phyloP scores from a whole-genome alignment of 2,888 invertebrate species.

The Pandemis cinnamomeana region DNA sequence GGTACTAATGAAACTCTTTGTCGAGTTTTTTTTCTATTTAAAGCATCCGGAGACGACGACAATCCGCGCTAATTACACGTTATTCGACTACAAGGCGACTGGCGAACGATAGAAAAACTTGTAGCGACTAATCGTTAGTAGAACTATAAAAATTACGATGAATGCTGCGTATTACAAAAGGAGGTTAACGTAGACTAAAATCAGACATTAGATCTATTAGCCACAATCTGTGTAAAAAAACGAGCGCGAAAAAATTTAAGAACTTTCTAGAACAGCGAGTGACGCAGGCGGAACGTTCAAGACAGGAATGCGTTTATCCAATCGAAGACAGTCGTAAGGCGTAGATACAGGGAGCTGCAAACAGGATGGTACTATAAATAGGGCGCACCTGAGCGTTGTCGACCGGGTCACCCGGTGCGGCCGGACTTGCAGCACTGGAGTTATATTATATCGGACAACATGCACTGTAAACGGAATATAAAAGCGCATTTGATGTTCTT shows the following conservation, averaged over 20 bases:
- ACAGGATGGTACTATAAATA: constrained; percentile 50
- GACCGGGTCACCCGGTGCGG: constrained; percentile 49
- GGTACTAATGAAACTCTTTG: constrained; percentile 13
- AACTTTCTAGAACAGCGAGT: constrained; percentile 28
- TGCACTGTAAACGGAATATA: constrained; percentile 15
- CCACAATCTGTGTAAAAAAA: constrained; percentile 1
- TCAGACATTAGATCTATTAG: neutral
- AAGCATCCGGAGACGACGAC: constrained; percentile 6
- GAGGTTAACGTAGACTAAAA: neutral
- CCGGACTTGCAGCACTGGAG: constrained; percentile 14
- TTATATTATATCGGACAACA: neutral
- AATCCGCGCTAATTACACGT: constrained; percentile 29
- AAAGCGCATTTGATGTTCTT: constrained; percentile 8
- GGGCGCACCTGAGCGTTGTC: constrained; percentile 50
- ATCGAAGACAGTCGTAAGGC: constrained; percentile 34
- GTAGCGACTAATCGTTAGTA: constrained; percentile 9
- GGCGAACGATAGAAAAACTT: constrained; percentile 7
- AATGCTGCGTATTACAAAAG: neutral
- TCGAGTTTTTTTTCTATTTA: constrained; percentile 23
- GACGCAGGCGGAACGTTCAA: constrained; percentile 27
- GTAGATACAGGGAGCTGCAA: constrained; percentile 40
- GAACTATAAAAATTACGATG: neutral
- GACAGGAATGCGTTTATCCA: constrained; percentile 38
- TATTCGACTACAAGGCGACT: constrained; percentile 16
- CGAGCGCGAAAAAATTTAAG: constrained; percentile 3